Percentiles rank a stretch among this genome's conserved stretches.
Conservation (phyloP, 2,797 vertebrate species). For the Halcyon chelicuti region DNA sequence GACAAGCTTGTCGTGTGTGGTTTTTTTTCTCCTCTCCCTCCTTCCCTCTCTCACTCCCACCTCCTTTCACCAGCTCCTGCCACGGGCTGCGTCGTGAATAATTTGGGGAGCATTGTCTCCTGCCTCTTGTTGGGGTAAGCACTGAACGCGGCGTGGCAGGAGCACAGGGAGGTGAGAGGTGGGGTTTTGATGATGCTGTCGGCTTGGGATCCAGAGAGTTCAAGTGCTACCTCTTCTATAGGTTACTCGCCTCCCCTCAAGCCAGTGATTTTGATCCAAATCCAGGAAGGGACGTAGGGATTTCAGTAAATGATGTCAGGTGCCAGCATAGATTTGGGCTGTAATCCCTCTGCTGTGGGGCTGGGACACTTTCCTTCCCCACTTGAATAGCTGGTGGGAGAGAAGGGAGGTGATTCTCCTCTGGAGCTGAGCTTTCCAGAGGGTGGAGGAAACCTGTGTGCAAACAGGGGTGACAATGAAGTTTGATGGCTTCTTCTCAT, state of each 20-base stretch:
- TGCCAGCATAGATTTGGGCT: background rate
- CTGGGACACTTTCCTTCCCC: background rate
- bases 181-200: background rate
- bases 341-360: no score
- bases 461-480: background rate
- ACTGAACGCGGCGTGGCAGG: background rate
- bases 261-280: background rate
- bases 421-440: background rate
- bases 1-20: slow-evolving; percentile 65
- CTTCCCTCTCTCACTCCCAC: background rate
- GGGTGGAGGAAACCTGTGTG: background rate
- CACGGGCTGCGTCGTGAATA: background rate
- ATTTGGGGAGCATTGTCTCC: background rate
- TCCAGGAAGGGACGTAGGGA: background rate
- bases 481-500: background rate
- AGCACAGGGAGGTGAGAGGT: background rate
- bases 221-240: background rate
- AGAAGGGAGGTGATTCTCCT: background rate
- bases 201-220: background rate
- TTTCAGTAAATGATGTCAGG: background rate
- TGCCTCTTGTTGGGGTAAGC: background rate
- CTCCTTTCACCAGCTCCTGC: background rate
- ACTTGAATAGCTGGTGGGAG: rapidly evolving
- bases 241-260: background rate
- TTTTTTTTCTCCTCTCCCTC: background rate